Evolutionary conservation across 2,113 vertebrate genomes (phyloP).

Genomic region (Megaceryle maxima): DNA sequence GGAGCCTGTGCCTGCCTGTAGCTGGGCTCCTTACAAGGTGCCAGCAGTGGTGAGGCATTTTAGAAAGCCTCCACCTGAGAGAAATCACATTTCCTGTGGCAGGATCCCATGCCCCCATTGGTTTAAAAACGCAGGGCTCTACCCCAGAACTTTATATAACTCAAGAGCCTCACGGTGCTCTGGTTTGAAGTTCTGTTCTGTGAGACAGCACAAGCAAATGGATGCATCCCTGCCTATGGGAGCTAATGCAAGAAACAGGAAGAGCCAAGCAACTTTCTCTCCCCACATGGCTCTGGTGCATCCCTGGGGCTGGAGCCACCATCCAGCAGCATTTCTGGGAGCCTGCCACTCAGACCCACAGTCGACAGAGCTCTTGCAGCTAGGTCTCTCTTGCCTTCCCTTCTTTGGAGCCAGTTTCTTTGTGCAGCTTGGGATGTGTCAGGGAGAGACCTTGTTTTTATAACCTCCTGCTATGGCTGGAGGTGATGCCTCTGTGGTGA

Average conservation of each 20-base stretch:
- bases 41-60: not conserved
- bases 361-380: not conserved
- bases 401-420: not conserved
- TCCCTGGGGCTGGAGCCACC: not conserved
- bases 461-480: conserved; percentile 46
- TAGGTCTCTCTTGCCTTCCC: not conserved
- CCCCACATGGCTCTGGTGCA: rapidly evolving
- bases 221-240: not conserved
- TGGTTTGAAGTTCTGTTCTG: not conserved
- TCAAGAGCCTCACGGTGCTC: not conserved
- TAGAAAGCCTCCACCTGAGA: not conserved
- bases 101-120: not conserved
- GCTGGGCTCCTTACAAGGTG: not conserved
- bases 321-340: rapidly evolving
- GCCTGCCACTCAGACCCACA: not conserved
- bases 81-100: not conserved
- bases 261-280: rapidly evolving
- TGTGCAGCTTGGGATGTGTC: conserved; percentile 10
- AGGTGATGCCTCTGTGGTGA: conserved; percentile 9
- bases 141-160: not conserved
- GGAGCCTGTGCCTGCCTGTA: not conserved
- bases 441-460: conserved; percentile 32
- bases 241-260: not conserved
- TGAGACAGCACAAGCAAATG: not conserved
- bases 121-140: not conserved